These are phyloP conservation scores for Drosophila subpulchrella DNA, from an alignment of 1,140 invertebrate species.

Conservation along the genomic window DNA sequence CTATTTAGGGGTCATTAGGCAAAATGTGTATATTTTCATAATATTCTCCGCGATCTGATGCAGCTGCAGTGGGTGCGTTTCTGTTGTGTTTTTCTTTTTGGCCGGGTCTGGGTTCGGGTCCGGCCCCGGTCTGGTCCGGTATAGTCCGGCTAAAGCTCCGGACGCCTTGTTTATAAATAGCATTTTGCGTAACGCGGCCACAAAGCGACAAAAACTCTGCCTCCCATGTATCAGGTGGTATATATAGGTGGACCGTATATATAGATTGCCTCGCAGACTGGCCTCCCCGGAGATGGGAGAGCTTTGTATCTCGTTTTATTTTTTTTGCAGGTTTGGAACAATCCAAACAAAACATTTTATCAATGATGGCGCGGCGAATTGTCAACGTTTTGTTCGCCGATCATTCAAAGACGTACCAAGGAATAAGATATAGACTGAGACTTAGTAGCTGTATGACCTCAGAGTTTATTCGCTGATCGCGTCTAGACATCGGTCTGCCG, in stretches of 20 bases:
- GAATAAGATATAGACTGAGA: conserved; percentile 25
- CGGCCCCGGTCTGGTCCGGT: conserved; percentile 51
- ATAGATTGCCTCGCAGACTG: conserved; percentile 55
- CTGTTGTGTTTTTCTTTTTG: conserved; percentile 12
- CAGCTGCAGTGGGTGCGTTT: conserved; percentile 21
- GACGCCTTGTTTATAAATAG: conserved; percentile 78
- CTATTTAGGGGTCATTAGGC: conserved; percentile 41
- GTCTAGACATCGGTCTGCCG: conserved; percentile 77
- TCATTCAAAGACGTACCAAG: conserved; percentile 13
- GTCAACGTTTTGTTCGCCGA: conserved; percentile 24
- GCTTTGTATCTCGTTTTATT: conserved; percentile 12
- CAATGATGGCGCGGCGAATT: conserved; percentile 54
- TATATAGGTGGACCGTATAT: conserved; percentile 34
- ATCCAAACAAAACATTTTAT: conserved; percentile 65
- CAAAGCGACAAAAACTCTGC: conserved; percentile 51
- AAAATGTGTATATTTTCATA: conserved; percentile 26
- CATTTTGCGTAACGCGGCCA: conserved; percentile 77
- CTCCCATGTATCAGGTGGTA: conserved; percentile 42
- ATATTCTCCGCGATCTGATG: neutral
- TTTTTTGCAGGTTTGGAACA: conserved; percentile 25
- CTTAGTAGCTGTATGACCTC: conserved; percentile 66
- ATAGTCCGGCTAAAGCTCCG: conserved; percentile 62
- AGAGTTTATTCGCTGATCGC: conserved; percentile 54
- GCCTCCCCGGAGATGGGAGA: conserved; percentile 66
- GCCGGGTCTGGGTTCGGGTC: conserved; percentile 23